phyloP scores from a whole-genome alignment of 2,113 vertebrate genomes.

The Abramis brama region DNA sequence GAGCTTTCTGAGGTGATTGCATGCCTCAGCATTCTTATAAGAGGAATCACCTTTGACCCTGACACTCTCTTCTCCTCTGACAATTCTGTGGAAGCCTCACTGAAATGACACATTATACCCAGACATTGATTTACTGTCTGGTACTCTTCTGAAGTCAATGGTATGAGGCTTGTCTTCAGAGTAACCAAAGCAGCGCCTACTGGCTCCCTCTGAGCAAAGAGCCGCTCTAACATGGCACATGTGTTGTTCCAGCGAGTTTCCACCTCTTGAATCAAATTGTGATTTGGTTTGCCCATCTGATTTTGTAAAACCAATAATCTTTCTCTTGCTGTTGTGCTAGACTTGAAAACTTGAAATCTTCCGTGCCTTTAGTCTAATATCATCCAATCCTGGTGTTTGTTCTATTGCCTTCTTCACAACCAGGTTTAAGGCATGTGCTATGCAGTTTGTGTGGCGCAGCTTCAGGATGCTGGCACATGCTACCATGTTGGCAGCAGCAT shows the following conservation, averaged over 20 bases:
- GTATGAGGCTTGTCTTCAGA: background rate
- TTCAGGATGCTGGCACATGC: conserved; percentile 13
- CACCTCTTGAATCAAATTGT: background rate
- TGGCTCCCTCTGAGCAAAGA: conserved; percentile 4
- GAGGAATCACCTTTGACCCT: background rate
- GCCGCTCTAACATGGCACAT: background rate
- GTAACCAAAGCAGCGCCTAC: background rate
- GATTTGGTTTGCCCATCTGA: background rate
- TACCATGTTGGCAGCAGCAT: conserved; percentile 2
- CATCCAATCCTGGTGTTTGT: no score
- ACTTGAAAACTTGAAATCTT: background rate
- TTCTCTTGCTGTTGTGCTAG: background rate
- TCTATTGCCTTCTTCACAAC: conserved; percentile 7
- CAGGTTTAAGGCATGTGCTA: conserved; percentile 2
- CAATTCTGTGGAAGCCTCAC: no score
- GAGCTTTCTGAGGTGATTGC: background rate
- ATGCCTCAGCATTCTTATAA: background rate
- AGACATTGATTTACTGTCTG: background rate
- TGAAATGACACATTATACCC: no score
- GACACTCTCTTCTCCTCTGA: conserved; percentile 11
- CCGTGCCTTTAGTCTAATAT: no score
- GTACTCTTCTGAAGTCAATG: conserved; percentile 3
- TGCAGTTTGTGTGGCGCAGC: background rate
- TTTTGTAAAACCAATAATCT: background rate
- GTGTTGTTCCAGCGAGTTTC: background rate